phyloP scores from a whole-genome alignment of 2,888 invertebrate species.

The Tholera decimalis region DNA sequence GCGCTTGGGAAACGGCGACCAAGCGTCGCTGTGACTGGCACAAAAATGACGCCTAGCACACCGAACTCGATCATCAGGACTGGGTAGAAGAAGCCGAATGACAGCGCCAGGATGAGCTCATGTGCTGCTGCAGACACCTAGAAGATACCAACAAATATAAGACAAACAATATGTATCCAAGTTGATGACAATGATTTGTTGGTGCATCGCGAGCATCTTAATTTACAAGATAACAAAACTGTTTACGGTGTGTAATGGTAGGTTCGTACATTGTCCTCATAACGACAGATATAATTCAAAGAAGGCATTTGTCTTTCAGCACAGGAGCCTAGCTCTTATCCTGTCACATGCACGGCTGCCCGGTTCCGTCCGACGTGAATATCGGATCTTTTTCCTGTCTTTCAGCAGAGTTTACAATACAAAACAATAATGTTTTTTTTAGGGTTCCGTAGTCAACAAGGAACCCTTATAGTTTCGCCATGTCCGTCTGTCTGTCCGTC shows the following conservation, averaged over 20 bases:
- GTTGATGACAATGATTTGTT: constrained; percentile 15
- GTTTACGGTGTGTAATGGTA: constrained; percentile 38
- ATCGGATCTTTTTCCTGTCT: constrained; percentile 55
- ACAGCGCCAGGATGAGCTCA: constrained; percentile 95
- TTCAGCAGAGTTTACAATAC: too few species aligned
- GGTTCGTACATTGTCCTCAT: constrained; percentile 48
- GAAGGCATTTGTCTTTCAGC: constrained; percentile 40
- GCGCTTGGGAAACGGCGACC: constrained; percentile 84
- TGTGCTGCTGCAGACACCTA: constrained; percentile 96
- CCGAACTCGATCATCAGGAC: constrained; percentile 95
- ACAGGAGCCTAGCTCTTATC: constrained; percentile 59
- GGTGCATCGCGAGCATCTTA: not conserved
- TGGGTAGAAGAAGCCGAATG: constrained; percentile 97
- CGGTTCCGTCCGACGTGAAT: constrained; percentile 52
- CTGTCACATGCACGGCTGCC: constrained; percentile 62
- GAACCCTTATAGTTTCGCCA: too few species aligned
- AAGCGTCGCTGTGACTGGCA: constrained; percentile 87
- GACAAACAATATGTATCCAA: not conserved
- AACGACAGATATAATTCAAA: constrained; percentile 46
- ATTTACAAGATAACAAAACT: constrained; percentile 38
- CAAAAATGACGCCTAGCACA: constrained; percentile 92
- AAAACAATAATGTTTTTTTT: too few species aligned
- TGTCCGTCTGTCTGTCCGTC: too few species aligned
- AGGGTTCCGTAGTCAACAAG: too few species aligned
- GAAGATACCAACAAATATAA: constrained; percentile 1